A percentile compares a stretch with the other conserved stretches of the same genome.
Evolutionary conservation across 2,113 vertebrate species (phyloP).

Genomic region (Orycteropus afer): DNA sequence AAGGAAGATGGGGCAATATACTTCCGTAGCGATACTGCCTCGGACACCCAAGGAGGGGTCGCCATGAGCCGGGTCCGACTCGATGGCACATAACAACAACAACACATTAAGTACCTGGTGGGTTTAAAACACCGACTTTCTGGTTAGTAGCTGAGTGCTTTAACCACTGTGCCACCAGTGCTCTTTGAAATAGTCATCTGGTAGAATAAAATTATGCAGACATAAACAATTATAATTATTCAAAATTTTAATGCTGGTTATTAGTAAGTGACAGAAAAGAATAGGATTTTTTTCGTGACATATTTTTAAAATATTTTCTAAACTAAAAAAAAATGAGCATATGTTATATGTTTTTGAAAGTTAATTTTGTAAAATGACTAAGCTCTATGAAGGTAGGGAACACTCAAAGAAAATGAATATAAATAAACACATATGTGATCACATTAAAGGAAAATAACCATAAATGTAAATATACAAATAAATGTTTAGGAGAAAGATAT

Average conservation of each 20-base stretch:
- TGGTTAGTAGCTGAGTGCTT: too few relatives aligned
- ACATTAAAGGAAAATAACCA: neutral
- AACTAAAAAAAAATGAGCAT: neutral
- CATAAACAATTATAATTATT: conserved; percentile 8
- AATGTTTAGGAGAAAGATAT: neutral
- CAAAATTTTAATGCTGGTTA: conserved; percentile 8
- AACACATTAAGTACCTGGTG: too few relatives aligned
- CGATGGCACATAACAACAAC: too few relatives aligned
- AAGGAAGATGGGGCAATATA: too few relatives aligned
- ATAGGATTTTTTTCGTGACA: neutral
- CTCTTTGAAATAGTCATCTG: neutral
- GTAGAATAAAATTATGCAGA: neutral
- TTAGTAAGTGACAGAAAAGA: neutral
- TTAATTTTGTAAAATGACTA: conserved; percentile 50
- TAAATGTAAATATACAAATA: neutral
- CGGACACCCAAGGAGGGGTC: too few relatives aligned
- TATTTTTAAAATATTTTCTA: neutral
- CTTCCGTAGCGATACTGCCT: too few relatives aligned
- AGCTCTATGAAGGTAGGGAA: neutral
- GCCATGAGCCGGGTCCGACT: too few relatives aligned
- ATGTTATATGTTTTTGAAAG: conserved; percentile 10
- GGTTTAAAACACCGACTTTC: too few relatives aligned
- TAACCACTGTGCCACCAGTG: too few relatives aligned
- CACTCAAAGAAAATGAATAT: conserved; percentile 1
- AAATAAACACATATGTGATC: neutral